Evolutionary conservation across 2,888 invertebrate genomes (phyloP).

Genomic region (Nowickia ferox): DNA sequence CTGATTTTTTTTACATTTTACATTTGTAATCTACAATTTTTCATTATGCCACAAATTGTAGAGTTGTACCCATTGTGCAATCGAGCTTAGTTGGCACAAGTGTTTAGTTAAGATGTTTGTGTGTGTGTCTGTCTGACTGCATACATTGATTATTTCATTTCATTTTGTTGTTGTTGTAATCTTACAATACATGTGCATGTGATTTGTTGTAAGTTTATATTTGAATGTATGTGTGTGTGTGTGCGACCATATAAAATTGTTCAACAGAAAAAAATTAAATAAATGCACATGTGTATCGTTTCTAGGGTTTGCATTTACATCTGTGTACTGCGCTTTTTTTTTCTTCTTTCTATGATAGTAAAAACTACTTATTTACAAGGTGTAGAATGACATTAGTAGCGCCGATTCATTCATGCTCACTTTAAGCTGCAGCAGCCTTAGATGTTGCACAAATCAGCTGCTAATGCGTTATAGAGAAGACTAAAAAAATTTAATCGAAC

Average conservation of each 20-base stretch:
- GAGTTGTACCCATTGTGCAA: conserved; percentile 44
- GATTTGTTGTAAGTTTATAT: conserved; percentile 26
- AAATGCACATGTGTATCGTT: conserved; percentile 35
- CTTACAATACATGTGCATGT: conserved; percentile 51
- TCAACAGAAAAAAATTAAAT: neutral
- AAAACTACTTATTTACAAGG: conserved; percentile 78
- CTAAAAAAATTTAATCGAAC: conserved; percentile 36
- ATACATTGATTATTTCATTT: conserved; percentile 52
- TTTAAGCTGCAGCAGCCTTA: conserved; percentile 30
- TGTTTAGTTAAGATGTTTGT: conserved; percentile 53
- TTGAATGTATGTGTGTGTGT: neutral
- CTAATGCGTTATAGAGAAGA: conserved; percentile 13
- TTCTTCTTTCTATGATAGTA: conserved; percentile 63
- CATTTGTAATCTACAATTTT: no score
- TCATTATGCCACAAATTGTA: neutral
- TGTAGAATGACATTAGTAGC: conserved; percentile 80
- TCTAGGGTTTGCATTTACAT: conserved; percentile 38
- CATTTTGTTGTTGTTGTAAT: conserved; percentile 7
- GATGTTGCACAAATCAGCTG: conserved; percentile 48
- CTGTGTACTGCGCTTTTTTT: conserved; percentile 26
- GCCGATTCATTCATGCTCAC: conserved; percentile 76
- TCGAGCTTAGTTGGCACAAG: conserved; percentile 36
- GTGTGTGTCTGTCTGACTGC: conserved; percentile 25
- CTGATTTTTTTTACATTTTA: no score
- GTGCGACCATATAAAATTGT: conserved; percentile 7